phyloP scores from a whole-genome alignment of 1,140 invertebrate genomes.

The Drosophila seguyi region DNA sequence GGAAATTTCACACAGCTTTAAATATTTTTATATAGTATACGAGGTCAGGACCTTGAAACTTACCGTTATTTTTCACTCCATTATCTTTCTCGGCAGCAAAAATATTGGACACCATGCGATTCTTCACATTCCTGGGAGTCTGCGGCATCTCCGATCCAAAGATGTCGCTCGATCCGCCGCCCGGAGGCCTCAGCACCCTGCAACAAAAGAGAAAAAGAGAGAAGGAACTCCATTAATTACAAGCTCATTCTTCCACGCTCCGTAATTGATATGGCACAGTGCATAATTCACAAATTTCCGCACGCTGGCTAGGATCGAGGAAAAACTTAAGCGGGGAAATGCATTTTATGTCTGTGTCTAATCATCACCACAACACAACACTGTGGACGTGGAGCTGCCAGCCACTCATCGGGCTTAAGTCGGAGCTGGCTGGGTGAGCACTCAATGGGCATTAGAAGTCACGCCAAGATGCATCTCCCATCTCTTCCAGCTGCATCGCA shows the following conservation, averaged over 20 bases:
- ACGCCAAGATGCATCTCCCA: constrained; percentile 57
- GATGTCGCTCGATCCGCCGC: constrained; percentile 87
- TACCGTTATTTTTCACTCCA: constrained; percentile 82
- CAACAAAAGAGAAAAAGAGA: constrained; percentile 22
- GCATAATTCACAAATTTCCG: constrained; percentile 56
- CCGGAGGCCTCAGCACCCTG: constrained; percentile 87
- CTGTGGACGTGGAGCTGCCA: neutral
- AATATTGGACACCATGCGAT: constrained; percentile 85
- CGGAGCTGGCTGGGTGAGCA: constrained; percentile 51
- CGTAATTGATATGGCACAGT: constrained; percentile 55
- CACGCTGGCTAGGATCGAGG: constrained; percentile 29
- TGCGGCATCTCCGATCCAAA: constrained; percentile 84
- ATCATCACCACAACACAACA: constrained; percentile 34
- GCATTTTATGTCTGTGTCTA: constrained; percentile 65
- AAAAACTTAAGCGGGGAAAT: constrained; percentile 32
- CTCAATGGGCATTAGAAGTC: constrained; percentile 63
- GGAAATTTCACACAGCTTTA: constrained; percentile 3
- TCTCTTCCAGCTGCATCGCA: constrained; percentile 38
- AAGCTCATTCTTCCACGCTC: constrained; percentile 35
- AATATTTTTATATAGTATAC: neutral
- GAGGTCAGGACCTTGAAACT: constrained; percentile 2
- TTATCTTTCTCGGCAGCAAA: constrained; percentile 79
- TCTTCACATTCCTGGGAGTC: constrained; percentile 81
- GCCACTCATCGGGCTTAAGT: constrained; percentile 30
- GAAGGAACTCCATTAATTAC: constrained; percentile 47